A percentile compares a stretch with the other conserved stretches of the same genome.
These are phyloP conservation scores for Agonopterix subpropinquella DNA, from an alignment of 2,888 invertebrate genomes.

Conservation along the genomic window DNA sequence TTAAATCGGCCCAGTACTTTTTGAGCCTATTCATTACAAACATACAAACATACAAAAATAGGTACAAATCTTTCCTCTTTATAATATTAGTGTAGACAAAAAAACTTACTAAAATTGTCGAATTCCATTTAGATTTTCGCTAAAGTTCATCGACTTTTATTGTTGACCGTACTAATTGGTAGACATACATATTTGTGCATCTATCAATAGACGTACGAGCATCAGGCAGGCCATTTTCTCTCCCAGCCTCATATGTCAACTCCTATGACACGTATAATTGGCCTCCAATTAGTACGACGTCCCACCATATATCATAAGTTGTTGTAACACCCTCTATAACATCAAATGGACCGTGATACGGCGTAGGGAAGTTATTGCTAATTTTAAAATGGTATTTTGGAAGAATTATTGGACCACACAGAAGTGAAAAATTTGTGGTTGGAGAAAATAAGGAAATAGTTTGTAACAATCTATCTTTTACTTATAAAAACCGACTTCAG, in stretches of 20 bases:
- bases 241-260: conserved; percentile 14
- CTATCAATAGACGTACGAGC: background rate
- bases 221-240: background rate
- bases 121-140: background rate
- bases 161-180: background rate
- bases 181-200: background rate
- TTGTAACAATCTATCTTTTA: background rate
- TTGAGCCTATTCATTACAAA: no score
- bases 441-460: background rate
- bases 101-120: no score
- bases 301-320: conserved; percentile 18
- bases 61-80: no score
- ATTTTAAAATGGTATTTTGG: background rate
- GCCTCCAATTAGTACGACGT: conserved; percentile 21
- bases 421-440: background rate
- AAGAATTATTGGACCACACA: background rate
- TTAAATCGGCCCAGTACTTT: no score
- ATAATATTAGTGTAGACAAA: no score
- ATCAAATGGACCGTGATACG: background rate
- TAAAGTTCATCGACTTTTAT: background rate
- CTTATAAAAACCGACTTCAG: no score
- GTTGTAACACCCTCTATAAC: conserved; percentile 3
- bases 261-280: conserved; percentile 23
- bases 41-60: no score
- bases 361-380: background rate